These are phyloP conservation scores for Eumeta japonica DNA, from an alignment of 1,140 invertebrate species.

Conservation along the genomic window DNA sequence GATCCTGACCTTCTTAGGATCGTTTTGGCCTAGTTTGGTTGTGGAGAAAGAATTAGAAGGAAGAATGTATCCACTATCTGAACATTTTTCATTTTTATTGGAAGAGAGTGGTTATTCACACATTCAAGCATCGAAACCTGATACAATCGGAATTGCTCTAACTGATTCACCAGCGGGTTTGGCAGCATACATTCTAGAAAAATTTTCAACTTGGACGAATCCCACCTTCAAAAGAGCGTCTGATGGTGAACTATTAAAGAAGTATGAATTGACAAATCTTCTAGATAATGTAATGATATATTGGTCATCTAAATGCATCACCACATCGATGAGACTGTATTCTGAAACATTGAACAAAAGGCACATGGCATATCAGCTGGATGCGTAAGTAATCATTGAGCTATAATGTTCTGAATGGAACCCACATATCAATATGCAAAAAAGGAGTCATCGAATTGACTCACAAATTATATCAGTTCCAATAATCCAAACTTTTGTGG, in stretches of 20 bases:
- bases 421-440: too few species aligned
- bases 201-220: constrained; percentile 81
- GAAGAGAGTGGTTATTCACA: constrained; percentile 80
- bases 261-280: constrained; percentile 67
- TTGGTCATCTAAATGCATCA: constrained; percentile 76
- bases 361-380: constrained; percentile 12
- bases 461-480: too few species aligned
- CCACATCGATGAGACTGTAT: constrained; percentile 74
- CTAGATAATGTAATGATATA: constrained; percentile 89
- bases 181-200: constrained; percentile 82
- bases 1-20: constrained; percentile 23
- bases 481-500: not conserved
- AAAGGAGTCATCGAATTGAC: too few species aligned
- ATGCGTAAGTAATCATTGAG: constrained; percentile 25
- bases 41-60: constrained; percentile 49
- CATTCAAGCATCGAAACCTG: constrained; percentile 83
- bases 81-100: constrained; percentile 50
- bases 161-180: constrained; percentile 71
- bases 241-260: constrained; percentile 71
- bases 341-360: constrained; percentile 49
- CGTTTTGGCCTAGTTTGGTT: constrained; percentile 29
- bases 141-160: constrained; percentile 63
- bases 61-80: constrained; percentile 62
- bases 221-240: constrained; percentile 48
- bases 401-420: not conserved